Base-by-base conservation (phyloP, 2,888 invertebrate species). In the Eristalinus aeneus region DNA sequence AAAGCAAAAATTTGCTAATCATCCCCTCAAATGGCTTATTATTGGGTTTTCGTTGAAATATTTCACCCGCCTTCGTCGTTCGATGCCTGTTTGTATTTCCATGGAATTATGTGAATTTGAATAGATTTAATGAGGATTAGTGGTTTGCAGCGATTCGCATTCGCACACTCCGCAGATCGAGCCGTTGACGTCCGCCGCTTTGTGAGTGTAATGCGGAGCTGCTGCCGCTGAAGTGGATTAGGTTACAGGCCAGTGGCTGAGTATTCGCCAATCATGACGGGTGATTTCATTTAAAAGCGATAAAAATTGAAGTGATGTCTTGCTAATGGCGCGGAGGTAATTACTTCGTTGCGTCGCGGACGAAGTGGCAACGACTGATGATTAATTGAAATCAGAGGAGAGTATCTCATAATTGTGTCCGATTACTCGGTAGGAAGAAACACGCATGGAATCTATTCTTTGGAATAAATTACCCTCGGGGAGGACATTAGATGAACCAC, bases 241-340 rank as follows among this genome's bases (percentile, higher is more conserved):
- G 58, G 60, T 53, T 27, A 67, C 46, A 53, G 23, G 46, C 27
- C 20, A 72, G 10, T 34, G 61, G 61, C 20, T 31, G 2, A 11
- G 16, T 16, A 60, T 58, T 78, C 58, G 64, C 46, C 72, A 53
- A 46, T 67, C 67, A 60, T 39, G 36, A n/a, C 12, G n/a, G 36
- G 32, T 12, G 79, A 60, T 67, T 72, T 72, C 79, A 79, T 73
- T 72, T 73, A 67, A 72, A 73, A 53, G 65, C 60, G 67, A 65
- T 72, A 65, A 69, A 56, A 69, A 16, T 46, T 64, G 22, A 64
- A 64, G 69, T 56, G 77, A 64, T 58, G 64, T 77, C 63, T 58
- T 77, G 63, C 31, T 77, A 77, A 69, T 64, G 39, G 71, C 36
- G 22, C 69, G 54, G 39, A 63, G 31, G 67, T 60, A 60, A 53